A percentile compares a stretch with the other conserved stretches of the same genome.
Conservation (phyloP, 2,888 invertebrate species). For the Reticulitermes lucifugus region DNA sequence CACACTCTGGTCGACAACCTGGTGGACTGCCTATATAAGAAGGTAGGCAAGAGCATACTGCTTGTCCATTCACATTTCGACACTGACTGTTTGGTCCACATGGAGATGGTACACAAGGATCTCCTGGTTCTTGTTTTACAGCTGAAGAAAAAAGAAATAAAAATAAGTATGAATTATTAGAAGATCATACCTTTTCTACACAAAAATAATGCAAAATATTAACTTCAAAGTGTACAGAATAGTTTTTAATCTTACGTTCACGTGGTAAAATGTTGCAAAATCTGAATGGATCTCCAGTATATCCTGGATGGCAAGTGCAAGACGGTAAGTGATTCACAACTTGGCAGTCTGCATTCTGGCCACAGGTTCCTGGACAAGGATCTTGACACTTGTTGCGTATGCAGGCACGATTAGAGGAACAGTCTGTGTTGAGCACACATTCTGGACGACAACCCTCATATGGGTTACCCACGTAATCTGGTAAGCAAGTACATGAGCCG, state of each 20-base stretch:
- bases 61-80: conserved; percentile 69
- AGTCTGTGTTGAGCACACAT: conserved; percentile 58
- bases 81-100: conserved; percentile 62
- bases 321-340: conserved; percentile 81
- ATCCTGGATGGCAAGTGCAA: conserved; percentile 77
- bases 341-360: conserved; percentile 78
- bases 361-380: conserved; percentile 82
- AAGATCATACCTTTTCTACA: no score
- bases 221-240: no score
- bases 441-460: conserved; percentile 67
- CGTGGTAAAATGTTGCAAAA: conserved; percentile 67
- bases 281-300: conserved; percentile 81
- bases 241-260: conserved; percentile 56
- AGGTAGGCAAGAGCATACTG: conserved; percentile 82
- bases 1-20: conserved; percentile 64
- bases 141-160: conserved; percentile 30
- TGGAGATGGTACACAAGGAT: conserved; percentile 57
- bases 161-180: background rate
- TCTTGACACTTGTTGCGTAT: conserved; percentile 80
- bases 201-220: no score
- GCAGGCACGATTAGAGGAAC: conserved; percentile 75
- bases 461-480: conserved; percentile 69
- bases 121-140: conserved; percentile 41
- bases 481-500: conserved; percentile 68
- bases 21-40: conserved; percentile 83